Evolutionary conservation across 2,113 vertebrate genomes (phyloP).

Genomic region (Herpetotheres cachinnans): DNA sequence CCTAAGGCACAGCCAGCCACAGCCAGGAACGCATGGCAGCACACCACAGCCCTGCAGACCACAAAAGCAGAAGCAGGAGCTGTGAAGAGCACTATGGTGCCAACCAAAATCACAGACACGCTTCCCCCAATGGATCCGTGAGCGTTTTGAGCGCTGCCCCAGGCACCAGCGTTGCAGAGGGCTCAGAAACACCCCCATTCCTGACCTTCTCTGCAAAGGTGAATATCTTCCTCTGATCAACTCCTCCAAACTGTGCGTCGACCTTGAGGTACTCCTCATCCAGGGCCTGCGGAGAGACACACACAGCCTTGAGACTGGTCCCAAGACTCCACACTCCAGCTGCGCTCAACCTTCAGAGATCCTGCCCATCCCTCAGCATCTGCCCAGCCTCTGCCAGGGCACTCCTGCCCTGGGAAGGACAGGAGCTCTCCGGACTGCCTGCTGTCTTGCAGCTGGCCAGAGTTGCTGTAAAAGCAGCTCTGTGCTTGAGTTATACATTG

Average conservation of each 20-base stretch:
- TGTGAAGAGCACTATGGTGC: background rate
- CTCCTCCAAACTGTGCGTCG: conserved; percentile 95
- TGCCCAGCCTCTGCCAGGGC: background rate
- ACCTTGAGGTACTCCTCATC: conserved; percentile 97
- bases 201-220: conserved; percentile 96
- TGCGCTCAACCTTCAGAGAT: background rate
- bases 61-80: background rate
- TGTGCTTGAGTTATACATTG: background rate
- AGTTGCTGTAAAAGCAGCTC: background rate
- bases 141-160: background rate
- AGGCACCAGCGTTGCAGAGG: background rate
- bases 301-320: background rate
- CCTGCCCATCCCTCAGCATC: background rate
- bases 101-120: accelerated
- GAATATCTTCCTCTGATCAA: conserved; percentile 98
- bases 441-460: background rate
- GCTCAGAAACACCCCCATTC: background rate
- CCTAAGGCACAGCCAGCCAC: background rate
- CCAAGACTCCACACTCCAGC: background rate
- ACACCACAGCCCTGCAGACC: background rate
- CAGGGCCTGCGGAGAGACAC: conserved; percentile 80
- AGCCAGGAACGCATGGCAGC: background rate
- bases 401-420: background rate
- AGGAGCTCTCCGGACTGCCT: accelerated
- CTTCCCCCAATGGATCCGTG: accelerated